A percentile compares a stretch with the other conserved stretches of the same genome.
Conservation (phyloP, 2,113 vertebrate species). For the Dasypus novemcinctus region DNA sequence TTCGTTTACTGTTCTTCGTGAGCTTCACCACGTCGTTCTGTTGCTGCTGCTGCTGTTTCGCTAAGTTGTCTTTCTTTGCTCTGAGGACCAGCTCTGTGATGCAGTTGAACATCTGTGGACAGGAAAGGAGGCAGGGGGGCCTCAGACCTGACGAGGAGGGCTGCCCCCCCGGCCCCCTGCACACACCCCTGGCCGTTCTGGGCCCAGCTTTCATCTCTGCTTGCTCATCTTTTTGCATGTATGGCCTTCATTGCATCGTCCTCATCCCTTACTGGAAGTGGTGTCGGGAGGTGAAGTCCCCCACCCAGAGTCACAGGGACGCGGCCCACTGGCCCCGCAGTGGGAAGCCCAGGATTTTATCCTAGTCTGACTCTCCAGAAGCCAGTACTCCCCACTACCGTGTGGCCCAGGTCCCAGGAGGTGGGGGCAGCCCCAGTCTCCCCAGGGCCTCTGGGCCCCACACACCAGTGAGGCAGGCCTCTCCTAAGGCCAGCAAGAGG, state of each 20-base stretch:
- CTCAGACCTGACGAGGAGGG: neutral
- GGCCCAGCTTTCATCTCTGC: neutral
- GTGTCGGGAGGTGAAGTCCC: no score
- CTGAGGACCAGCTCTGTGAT: conserved; percentile 98
- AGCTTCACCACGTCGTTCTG: conserved; percentile 99
- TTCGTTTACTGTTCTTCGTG: conserved; percentile 98
- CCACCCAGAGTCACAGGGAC: no score
- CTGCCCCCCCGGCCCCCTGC: neutral
- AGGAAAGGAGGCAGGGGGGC: neutral
- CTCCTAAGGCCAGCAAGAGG: neutral
- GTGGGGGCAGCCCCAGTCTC: fast-evolving
- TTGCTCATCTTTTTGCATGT: neutral
- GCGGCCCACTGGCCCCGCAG: no score
- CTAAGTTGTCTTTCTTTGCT: conserved; percentile 98
- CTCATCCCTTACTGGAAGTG: neutral
- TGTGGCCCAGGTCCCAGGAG: neutral
- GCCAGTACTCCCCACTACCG: no score
- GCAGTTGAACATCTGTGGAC: conserved; percentile 98
- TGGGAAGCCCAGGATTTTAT: no score
- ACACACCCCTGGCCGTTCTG: neutral
- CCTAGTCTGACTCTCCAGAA: neutral
- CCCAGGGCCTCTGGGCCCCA: neutral
- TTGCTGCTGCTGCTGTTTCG: conserved; percentile 98
- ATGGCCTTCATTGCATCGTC: neutral
- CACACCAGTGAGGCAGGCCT: neutral